Evolutionary conservation across 2,797 vertebrate species (phyloP).

Genomic region (Iguana delicatissima): DNA sequence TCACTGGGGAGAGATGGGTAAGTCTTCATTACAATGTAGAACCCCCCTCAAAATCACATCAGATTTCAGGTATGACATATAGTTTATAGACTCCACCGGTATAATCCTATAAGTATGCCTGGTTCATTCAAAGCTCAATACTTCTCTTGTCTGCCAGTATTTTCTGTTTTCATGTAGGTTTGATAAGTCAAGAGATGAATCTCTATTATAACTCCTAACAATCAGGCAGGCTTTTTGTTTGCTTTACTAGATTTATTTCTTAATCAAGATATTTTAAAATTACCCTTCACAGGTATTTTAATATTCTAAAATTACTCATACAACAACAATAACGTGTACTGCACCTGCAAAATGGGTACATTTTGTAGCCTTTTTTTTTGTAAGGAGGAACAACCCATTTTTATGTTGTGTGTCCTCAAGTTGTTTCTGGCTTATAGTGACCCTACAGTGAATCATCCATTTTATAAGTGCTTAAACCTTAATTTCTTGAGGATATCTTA

Average conservation of each 20-base stretch:
- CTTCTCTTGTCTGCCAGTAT: background rate
- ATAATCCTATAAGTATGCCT: background rate
- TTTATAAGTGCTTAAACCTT: too few relatives aligned
- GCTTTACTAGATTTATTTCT: background rate
- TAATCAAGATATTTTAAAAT: background rate
- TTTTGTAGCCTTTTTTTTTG: too few relatives aligned
- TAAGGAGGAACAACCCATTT: too few relatives aligned
- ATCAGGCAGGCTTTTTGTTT: background rate
- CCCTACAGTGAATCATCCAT: too few relatives aligned
- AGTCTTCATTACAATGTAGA: slow-evolving; percentile 51
- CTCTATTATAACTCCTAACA: background rate
- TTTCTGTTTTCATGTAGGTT: background rate
- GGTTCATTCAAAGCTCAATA: background rate
- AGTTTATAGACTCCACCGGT: background rate
- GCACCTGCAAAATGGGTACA: too few relatives aligned
- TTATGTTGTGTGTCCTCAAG: too few relatives aligned
- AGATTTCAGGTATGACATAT: slow-evolving; percentile 21
- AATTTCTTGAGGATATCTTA: too few relatives aligned
- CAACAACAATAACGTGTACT: too few relatives aligned
- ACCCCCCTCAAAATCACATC: background rate
- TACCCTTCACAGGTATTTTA: background rate
- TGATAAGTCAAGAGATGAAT: background rate
- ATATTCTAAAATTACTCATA: too few relatives aligned
- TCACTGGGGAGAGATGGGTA: slow-evolving; percentile 93
- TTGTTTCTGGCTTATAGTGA: too few relatives aligned